A percentile compares a stretch with the other conserved stretches of the same genome.
Evolutionary conservation across 2,888 invertebrate species (phyloP).

Genomic region (Lacanobia oleracea): DNA sequence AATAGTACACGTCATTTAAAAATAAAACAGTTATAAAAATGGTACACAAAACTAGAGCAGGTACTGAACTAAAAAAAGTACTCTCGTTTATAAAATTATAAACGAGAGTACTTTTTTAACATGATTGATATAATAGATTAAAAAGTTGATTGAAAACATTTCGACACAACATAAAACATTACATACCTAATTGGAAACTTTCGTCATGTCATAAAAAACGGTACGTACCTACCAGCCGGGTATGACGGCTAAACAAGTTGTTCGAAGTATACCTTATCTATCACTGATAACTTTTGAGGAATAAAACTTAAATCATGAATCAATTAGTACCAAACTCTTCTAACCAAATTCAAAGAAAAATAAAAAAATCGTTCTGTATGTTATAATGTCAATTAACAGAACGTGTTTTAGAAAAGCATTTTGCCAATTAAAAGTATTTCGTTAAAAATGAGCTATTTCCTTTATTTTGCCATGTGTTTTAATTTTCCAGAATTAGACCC

Average conservation of each 20-base stretch:
- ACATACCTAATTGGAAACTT: constrained; percentile 44
- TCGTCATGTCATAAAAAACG: constrained; percentile 34
- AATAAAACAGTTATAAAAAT: constrained; percentile 8
- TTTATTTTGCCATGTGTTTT: too few relatives aligned
- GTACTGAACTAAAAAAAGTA: constrained; percentile 8
- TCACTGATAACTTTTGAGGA: constrained; percentile 5
- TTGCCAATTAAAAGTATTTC: too few relatives aligned
- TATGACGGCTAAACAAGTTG: background rate
- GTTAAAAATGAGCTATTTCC: too few relatives aligned
- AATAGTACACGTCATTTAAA: constrained; percentile 7
- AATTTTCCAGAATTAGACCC: too few relatives aligned
- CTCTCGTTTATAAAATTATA: background rate
- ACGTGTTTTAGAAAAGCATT: too few relatives aligned
- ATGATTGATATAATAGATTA: constrained; percentile 24
- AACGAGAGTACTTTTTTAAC: constrained; percentile 11
- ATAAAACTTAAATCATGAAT: background rate
- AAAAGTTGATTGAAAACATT: constrained; percentile 15
- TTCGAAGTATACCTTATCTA: constrained; percentile 8
- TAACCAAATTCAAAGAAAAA: background rate
- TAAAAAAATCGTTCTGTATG: background rate
- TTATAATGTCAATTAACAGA: background rate
- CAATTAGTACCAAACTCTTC: background rate
- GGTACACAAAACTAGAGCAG: constrained; percentile 20
- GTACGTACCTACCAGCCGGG: background rate
- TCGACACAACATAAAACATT: constrained; percentile 28